Conservation (phyloP, 2,888 invertebrate genomes). For the Imbricaverruca yamaguchii region DNA sequence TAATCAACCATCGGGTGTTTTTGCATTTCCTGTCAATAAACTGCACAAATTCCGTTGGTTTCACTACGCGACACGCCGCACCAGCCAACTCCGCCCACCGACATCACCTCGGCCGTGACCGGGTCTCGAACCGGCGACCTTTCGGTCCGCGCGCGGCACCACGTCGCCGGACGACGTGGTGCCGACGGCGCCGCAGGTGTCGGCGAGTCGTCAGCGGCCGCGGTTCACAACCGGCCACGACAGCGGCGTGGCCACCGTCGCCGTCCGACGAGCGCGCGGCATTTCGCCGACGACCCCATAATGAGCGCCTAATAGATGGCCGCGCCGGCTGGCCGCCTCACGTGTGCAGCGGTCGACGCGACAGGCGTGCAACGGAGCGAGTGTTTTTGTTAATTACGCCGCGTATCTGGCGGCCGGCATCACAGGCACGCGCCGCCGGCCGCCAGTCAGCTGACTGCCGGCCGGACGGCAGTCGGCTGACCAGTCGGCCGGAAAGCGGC, state of each 20-base stretch:
- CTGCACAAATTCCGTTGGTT: too few relatives aligned
- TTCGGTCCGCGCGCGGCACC: too few relatives aligned
- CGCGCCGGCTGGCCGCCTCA: neutral
- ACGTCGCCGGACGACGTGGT: neutral
- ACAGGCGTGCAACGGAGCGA: neutral
- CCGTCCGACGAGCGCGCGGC: too few relatives aligned
- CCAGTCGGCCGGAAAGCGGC: too few relatives aligned
- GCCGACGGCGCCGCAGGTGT: neutral
- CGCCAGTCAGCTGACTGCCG: too few relatives aligned
- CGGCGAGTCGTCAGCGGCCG: neutral
- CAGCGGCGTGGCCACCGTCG: neutral
- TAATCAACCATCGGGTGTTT: too few relatives aligned
- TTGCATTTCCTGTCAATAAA: too few relatives aligned
- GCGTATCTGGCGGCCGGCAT: neutral
- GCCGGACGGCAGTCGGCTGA: too few relatives aligned
- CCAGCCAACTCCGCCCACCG: too few relatives aligned
- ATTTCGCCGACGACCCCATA: neutral
- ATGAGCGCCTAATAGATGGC: constrained; percentile 12
- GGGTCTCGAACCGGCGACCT: too few relatives aligned
- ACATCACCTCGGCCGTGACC: too few relatives aligned
- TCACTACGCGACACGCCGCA: too few relatives aligned
- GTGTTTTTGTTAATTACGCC: constrained; percentile 14
- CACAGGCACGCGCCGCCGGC: neutral
- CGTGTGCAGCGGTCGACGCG: neutral
- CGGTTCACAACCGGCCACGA: neutral